phyloP scores from a whole-genome alignment of 2,888 invertebrate genomes.

The Tryphoninae sp. region DNA sequence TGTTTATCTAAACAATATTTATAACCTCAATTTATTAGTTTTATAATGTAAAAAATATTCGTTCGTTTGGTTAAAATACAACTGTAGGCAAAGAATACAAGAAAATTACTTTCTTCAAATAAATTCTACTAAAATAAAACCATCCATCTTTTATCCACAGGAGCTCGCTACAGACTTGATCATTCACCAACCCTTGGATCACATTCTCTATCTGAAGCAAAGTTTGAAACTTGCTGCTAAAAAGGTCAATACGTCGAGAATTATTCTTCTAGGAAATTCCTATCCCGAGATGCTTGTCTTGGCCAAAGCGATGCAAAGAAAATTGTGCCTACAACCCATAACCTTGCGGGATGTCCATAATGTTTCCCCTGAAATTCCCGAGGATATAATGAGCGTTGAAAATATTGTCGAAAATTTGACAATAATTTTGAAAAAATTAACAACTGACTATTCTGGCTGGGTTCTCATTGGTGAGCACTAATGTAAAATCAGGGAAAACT shows the following conservation, averaged over 20 bases:
- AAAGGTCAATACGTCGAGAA: constrained; percentile 82
- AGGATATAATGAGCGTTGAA: constrained; percentile 65
- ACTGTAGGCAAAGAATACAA: background rate
- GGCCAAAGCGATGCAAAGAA: constrained; percentile 66
- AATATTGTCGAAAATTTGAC: constrained; percentile 75
- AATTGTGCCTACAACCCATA: constrained; percentile 65
- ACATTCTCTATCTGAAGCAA: constrained; percentile 85
- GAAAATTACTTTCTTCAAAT: background rate
- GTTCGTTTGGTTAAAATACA: background rate
- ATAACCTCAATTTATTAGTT: constrained; percentile 17
- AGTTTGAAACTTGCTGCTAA: constrained; percentile 82
- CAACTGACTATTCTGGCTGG: constrained; percentile 76
- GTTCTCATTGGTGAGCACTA: constrained; percentile 76
- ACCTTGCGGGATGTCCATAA: constrained; percentile 59
- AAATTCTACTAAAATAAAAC: constrained; percentile 1
- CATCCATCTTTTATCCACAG: constrained; percentile 74
- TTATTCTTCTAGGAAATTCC: constrained; percentile 84
- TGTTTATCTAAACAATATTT: background rate
- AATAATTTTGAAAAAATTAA: constrained; percentile 76
- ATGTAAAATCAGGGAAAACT: constrained; percentile 72
- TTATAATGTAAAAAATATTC: background rate
- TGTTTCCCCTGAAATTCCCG: constrained; percentile 29
- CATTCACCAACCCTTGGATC: constrained; percentile 85
- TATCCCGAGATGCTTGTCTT: constrained; percentile 73
- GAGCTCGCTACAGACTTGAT: constrained; percentile 85